These are phyloP conservation scores for Leptoteleia sp. DNA, from an alignment of 1,140 invertebrate species.

Conservation along the genomic window DNA sequence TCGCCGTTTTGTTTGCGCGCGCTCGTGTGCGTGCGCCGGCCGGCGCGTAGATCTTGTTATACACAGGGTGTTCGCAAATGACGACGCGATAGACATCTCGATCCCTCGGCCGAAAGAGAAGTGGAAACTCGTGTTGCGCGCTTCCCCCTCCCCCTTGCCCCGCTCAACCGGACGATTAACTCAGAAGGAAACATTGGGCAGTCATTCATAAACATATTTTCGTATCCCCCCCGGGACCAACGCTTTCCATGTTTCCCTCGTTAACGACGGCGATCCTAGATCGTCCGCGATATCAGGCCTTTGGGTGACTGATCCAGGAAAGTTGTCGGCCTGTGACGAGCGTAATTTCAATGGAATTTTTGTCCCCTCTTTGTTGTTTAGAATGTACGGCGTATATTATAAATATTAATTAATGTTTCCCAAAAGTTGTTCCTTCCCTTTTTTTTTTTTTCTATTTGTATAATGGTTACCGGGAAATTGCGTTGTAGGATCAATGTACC, in stretches of 20 bases:
- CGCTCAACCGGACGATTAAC: constrained; percentile 31
- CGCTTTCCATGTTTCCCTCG: constrained; percentile 22
- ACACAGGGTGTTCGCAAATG: constrained; percentile 56
- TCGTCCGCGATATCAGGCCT: constrained; percentile 8
- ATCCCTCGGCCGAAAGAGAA: constrained; percentile 35
- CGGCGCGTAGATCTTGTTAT: constrained; percentile 41
- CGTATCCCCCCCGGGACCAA: constrained; percentile 9
- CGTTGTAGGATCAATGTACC: no score
- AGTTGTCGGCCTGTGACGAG: not conserved
- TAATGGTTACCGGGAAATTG: no score
- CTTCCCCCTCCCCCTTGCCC: no score
- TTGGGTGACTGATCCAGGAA: not conserved
- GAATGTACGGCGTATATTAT: no score
- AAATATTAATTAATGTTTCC: no score
- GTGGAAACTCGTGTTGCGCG: constrained; percentile 51
- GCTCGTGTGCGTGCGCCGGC: no score
- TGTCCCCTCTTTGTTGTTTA: no score
- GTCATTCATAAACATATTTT: constrained; percentile 51
- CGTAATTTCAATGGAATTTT: no score
- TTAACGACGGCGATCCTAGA: constrained; percentile 14
- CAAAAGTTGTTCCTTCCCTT: no score
- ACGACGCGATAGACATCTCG: constrained; percentile 52
- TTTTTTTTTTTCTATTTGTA: no score
- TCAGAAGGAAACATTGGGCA: constrained; percentile 19
- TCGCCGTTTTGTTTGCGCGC: no score